Conservation (phyloP, 2,797 vertebrate genomes). For the Sarcophilus harrisii region DNA sequence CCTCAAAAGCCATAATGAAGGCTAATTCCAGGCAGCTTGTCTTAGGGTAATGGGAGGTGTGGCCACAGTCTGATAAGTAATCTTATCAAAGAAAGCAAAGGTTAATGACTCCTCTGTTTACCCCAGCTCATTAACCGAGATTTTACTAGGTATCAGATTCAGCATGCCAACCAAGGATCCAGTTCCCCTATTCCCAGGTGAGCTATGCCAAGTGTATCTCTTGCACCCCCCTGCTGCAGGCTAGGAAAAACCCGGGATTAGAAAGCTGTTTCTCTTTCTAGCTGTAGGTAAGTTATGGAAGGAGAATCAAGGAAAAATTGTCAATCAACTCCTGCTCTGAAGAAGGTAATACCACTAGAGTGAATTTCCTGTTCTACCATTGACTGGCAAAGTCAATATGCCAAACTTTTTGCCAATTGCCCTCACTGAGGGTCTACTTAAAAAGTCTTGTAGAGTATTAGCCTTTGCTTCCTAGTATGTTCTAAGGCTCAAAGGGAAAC, state of each 20-base stretch:
- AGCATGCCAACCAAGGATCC: slow-evolving; percentile 39
- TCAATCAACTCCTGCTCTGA: neutral
- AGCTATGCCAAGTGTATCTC: neutral
- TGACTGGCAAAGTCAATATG: neutral
- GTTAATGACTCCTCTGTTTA: slow-evolving; percentile 83
- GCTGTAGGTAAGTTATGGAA: neutral
- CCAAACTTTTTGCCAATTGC: neutral
- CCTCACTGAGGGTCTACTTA: neutral
- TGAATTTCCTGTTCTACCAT: neutral
- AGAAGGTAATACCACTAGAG: neutral
- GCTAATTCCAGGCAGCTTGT: neutral
- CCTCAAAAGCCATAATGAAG: neutral
- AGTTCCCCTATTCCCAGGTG: slow-evolving; percentile 73
- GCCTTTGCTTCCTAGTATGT: neutral
- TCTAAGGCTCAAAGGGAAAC: neutral
- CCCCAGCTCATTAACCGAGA: slow-evolving; percentile 81
- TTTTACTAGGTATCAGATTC: slow-evolving; percentile 76
- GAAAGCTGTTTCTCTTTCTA: neutral
- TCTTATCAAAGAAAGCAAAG: slow-evolving; percentile 80
- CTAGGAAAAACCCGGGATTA: neutral
- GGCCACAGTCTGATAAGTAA: slow-evolving; percentile 76
- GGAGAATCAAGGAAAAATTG: neutral
- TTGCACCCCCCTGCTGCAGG: neutral
- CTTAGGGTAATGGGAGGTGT: slow-evolving; percentile 50
- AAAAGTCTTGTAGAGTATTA: neutral